Evolutionary conservation across 2,888 invertebrate genomes (phyloP), one percentile per base, ranked within the genome.

Genomic region (Diploptera punctata): DNA sequence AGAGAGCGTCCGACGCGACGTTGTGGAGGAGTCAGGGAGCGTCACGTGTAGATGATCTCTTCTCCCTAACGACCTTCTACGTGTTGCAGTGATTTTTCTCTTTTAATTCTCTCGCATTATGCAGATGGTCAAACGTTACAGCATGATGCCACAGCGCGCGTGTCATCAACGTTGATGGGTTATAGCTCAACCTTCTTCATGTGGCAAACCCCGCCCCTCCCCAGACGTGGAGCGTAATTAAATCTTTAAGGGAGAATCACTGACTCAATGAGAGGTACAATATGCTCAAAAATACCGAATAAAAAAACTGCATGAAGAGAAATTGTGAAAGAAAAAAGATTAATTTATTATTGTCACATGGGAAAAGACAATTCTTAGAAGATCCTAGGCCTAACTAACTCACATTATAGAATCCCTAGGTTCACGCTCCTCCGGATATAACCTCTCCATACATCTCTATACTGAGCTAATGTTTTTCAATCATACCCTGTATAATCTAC

Each of bases 51-150:
- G 10, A 49, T 19, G 19, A 49, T 52, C 38, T 16, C 5, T 49
- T 57, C 13, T 29, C 26, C 21, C 52, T 49, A 61, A 60, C 47
- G 49, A 49, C 33, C 62, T 33, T 44, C 18, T 49, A 33, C 18
- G 47, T 60, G 57, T 69, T 65, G 44, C 65, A 44, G 47, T 13
- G 65, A 65, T 65, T 65, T 65, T 67, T 54, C 71, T 73, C 62
- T 73, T 71, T 67, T 70, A 68, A 73, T 71, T 70, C 67, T 71
- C 68, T 43, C 67, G 61, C 61, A 71, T 67, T 70, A 73, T 73
- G 71, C 73, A 70, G 67, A 69, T 65, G 70, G 43, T 29, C 10
- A 52, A 47, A 57, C 29, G 57, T 57, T 29, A n/a, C 29, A 13
- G 54, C 49, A 47, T 69, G 70, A 62, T 71, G 70, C 71, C 73